Conservation (phyloP, 2,113 vertebrate genomes). For the Prinia subflava region DNA sequence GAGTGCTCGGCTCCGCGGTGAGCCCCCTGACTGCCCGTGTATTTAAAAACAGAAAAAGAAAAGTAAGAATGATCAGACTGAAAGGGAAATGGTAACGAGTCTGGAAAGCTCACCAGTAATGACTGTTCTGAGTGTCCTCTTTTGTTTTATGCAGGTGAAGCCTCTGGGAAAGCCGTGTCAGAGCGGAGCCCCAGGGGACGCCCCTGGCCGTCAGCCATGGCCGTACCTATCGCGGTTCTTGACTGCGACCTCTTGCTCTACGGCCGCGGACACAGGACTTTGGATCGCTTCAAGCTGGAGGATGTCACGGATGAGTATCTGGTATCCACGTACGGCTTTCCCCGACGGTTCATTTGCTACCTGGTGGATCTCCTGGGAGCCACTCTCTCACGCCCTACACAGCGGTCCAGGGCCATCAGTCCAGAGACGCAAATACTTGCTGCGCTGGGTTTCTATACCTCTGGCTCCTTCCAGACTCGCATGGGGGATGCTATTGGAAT, state of each 20-base stretch:
- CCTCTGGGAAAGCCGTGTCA: neutral
- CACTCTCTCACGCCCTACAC: conserved; percentile 86
- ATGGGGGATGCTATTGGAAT: conserved; percentile 97
- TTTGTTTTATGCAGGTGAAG: neutral
- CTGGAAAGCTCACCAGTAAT: neutral
- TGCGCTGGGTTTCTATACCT: conserved; percentile 95
- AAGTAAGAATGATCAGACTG: neutral
- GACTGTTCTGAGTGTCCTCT: neutral
- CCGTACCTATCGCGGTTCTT: conserved; percentile 86
- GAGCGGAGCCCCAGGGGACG: neutral
- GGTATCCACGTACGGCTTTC: conserved; percentile 88
- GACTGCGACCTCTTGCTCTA: conserved; percentile 96
- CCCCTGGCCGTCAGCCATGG: conserved; percentile 72
- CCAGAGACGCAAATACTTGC: conserved; percentile 95
- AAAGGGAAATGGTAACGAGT: neutral
- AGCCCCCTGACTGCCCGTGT: neutral
- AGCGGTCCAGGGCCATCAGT: conserved; percentile 93
- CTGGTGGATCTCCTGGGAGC: conserved; percentile 87
- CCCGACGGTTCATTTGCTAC: conserved; percentile 90
- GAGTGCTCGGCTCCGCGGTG: neutral
- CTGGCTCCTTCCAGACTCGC: conserved; percentile 93
- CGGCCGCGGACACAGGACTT: conserved; percentile 88
- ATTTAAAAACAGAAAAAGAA: neutral
- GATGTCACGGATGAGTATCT: conserved; percentile 88
- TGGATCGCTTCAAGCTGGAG: conserved; percentile 92